These are phyloP conservation scores for Dendrolimus houi DNA, from an alignment of 2,888 invertebrate species.

Conservation along the genomic window DNA sequence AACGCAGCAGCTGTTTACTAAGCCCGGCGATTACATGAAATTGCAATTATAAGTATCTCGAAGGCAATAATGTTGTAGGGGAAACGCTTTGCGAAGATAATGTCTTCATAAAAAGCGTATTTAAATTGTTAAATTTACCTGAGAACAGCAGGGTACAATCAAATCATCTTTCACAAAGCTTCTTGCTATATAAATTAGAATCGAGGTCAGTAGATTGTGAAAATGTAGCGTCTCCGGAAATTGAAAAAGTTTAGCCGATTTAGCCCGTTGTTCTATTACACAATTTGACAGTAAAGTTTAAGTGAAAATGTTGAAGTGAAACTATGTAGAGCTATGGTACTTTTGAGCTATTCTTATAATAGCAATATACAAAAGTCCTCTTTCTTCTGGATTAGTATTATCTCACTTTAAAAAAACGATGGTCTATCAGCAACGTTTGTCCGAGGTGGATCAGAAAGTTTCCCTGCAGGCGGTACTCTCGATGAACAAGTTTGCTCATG, in stretches of 20 bases:
- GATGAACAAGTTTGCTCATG: no score
- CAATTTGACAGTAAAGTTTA: conserved; percentile 39
- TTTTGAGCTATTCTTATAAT: no score
- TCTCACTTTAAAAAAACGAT: no score
- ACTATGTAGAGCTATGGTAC: no score
- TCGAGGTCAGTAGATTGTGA: conserved; percentile 56
- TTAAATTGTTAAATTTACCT: conserved; percentile 65
- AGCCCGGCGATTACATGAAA: conserved; percentile 34
- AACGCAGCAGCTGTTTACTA: conserved; percentile 20
- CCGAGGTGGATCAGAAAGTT: no score
- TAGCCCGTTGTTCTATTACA: conserved; percentile 47
- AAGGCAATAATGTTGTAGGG: conserved; percentile 36
- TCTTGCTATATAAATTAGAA: conserved; percentile 62
- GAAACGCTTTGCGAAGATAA: conserved; percentile 48
- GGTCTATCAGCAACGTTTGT: no score
- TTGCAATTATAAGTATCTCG: conserved; percentile 45
- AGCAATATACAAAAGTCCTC: no score
- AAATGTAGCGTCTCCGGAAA: conserved; percentile 64
- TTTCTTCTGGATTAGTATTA: no score
- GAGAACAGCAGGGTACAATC: conserved; percentile 60
- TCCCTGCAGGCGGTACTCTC: no score
- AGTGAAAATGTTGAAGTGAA: background rate
- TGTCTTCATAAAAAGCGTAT: conserved; percentile 53
- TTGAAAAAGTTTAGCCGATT: conserved; percentile 64
- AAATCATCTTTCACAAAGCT: conserved; percentile 58